Evolutionary conservation across 2,797 vertebrate genomes (phyloP), one percentile per base, ranked within the genome.

Genomic region (Tachyglossus aculeatus): DNA sequence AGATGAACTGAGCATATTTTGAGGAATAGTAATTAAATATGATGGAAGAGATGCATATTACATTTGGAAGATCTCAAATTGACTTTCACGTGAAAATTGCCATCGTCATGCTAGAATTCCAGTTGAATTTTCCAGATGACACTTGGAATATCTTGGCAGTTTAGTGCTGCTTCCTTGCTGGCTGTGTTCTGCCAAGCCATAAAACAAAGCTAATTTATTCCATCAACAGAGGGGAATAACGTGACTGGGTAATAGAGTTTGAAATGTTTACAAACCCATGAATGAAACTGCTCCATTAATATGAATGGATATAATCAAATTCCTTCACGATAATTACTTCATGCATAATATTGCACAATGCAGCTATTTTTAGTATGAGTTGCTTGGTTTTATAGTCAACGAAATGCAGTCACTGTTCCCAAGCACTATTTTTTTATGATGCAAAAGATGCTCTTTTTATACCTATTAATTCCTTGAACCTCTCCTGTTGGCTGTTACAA

Each of bases 211-310:
- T 80, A 88, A 88, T 83, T 68, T 78, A 79, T 79, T 82, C 81
- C 88, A 79, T 88, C 88, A 85, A 82, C 25, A 67, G 65, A 82
- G 64, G 77, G 81, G 88, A 88, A 85, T 86, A 88, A 85, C 71
- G 40, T 44, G 75, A 47, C 32, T 63, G 83, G 76, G 65, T 86
- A 92, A 89, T 84, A 89, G 85, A 84, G 47, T 88, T 73, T 87
- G 81, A 90, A 88, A 86, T 90, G 87, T 92, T 92, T 91, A 90
- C 78, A 90, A 86, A 91, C 72, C 53, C 79, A 77, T 84, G 90
- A 91, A 78, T 87, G 85, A 91, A 89, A 82, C 41, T 63, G 38
- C 24, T 69, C 39, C 38, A 79, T 86, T 91, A 90, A 83, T 87
- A 88, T 86, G 76, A 89, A 88, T 74, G 70, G 77, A 86, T 80